phyloP scores from a whole-genome alignment of 2,888 invertebrate species.

The Mythimna pallens region DNA sequence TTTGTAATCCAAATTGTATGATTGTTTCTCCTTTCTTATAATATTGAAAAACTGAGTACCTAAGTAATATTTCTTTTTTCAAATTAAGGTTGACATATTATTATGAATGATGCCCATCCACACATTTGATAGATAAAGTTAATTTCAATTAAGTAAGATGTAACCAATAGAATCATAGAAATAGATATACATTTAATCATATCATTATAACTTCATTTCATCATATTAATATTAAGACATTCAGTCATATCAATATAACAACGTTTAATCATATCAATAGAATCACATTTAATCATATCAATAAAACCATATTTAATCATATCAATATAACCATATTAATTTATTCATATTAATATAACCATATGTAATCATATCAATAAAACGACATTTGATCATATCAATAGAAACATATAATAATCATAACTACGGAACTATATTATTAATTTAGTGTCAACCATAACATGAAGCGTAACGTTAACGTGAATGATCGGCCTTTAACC shows the following conservation, averaged over 20 bases:
- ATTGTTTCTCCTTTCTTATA: neutral
- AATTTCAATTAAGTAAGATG: neutral
- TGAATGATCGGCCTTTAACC: too few species aligned
- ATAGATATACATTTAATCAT: neutral
- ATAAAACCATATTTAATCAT: neutral
- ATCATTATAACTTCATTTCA: neutral
- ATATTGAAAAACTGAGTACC: neutral
- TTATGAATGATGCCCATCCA: neutral
- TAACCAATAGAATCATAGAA: slow-evolving; percentile 1
- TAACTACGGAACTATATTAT: too few species aligned
- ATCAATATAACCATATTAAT: neutral
- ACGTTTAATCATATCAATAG: neutral
- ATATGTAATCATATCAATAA: neutral
- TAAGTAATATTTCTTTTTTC: neutral
- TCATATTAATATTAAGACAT: too few species aligned
- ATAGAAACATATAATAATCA: too few species aligned
- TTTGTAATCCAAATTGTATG: neutral
- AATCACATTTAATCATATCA: neutral
- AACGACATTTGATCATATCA: too few species aligned
- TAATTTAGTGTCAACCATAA: too few species aligned
- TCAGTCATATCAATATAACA: too few species aligned
- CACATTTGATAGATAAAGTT: slow-evolving; percentile 27
- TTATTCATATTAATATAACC: too few species aligned
- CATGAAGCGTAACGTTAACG: too few species aligned
- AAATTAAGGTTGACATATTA: neutral